Evolutionary conservation across 2,888 invertebrate species (phyloP).

Genomic region (Ormia ochracea): DNA sequence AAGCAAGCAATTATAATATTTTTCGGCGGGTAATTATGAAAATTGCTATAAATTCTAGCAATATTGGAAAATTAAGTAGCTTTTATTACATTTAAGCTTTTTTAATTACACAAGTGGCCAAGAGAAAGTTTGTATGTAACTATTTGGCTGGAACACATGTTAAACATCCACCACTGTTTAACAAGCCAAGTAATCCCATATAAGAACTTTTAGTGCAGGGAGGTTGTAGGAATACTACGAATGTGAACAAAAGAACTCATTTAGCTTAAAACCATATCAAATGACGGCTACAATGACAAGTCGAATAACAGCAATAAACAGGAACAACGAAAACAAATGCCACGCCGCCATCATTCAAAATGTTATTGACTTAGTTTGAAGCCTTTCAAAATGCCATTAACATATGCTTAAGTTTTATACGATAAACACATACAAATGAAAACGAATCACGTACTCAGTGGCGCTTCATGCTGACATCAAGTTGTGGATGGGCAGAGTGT

Average conservation of each 20-base stretch:
- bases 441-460: not conserved
- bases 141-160: slow-evolving; percentile 21
- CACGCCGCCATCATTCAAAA: slow-evolving; percentile 21
- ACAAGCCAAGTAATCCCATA: slow-evolving; percentile 47
- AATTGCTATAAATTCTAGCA: not conserved
- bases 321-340: slow-evolving; percentile 5
- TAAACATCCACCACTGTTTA: slow-evolving; percentile 3
- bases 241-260: slow-evolving; percentile 19
- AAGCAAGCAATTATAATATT: not conserved
- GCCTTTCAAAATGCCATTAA: slow-evolving; percentile 59
- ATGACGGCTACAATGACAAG: slow-evolving; percentile 56
- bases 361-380: slow-evolving; percentile 50
- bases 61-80: slow-evolving; percentile 5
- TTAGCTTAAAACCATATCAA: slow-evolving; percentile 50
- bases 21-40: not conserved
- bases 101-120: slow-evolving; percentile 22
- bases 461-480: not conserved
- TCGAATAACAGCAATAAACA: slow-evolving; percentile 42
- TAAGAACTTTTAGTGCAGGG: slow-evolving; percentile 33
- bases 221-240: not conserved
- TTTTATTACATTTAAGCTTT: slow-evolving; percentile 19
- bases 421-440: not conserved
- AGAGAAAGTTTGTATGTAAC: slow-evolving; percentile 12
- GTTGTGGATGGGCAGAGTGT: not conserved
- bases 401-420: slow-evolving; percentile 52